Percentiles rank a stretch among this genome's conserved stretches.
Evolutionary conservation across 2,888 invertebrate species (phyloP).

Genomic region (Apodemia zela): DNA sequence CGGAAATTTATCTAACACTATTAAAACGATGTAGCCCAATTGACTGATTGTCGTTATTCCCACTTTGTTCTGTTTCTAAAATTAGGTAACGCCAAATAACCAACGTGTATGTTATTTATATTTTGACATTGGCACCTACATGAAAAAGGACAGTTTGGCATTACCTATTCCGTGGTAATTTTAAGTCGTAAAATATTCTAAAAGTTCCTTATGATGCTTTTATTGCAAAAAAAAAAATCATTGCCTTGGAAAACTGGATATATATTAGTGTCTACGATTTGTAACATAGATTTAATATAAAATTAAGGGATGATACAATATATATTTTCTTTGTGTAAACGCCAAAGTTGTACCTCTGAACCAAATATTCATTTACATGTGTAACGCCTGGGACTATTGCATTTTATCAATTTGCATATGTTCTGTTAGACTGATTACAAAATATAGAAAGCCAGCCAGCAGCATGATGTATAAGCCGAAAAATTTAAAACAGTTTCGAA

Average conservation of each 20-base stretch:
- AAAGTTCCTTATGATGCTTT: constrained; percentile 21
- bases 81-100: constrained; percentile 10
- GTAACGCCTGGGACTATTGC: not conserved
- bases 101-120: not conserved
- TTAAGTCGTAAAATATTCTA: constrained; percentile 15
- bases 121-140: not conserved
- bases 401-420: not conserved
- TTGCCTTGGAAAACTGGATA: constrained; percentile 7
- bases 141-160: not conserved
- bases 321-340: constrained; percentile 4
- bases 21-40: constrained; percentile 15
- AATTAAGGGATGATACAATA: constrained; percentile 1
- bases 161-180: constrained; percentile 13
- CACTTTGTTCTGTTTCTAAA: constrained; percentile 23
- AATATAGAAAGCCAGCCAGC: not conserved
- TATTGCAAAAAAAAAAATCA: constrained; percentile 17
- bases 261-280: constrained; percentile 16
- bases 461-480: not conserved
- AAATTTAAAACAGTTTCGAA: not conserved
- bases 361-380: constrained; percentile 9
- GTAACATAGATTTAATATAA: constrained; percentile 14
- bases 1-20: constrained; percentile 16
- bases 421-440: constrained; percentile 3
- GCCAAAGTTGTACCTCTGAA: constrained; percentile 2
- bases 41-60: constrained; percentile 18